Evolutionary conservation across 2,113 vertebrate genomes (phyloP).

Genomic region (Meleagris gallopavo): DNA sequence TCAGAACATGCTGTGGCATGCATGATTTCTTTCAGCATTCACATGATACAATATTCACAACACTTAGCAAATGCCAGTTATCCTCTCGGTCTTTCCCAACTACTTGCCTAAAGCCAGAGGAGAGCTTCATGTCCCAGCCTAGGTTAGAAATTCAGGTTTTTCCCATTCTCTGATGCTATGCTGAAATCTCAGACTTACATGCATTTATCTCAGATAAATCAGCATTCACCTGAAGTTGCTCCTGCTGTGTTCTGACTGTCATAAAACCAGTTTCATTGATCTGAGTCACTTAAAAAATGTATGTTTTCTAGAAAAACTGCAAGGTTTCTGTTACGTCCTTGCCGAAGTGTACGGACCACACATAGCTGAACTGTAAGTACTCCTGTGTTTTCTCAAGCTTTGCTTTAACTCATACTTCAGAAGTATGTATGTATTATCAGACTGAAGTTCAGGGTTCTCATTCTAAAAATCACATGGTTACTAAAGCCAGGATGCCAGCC

Average conservation of each 20-base stretch:
- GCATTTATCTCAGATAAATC: neutral
- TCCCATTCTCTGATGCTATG: neutral
- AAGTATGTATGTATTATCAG: neutral
- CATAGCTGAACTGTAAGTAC: conserved; percentile 81
- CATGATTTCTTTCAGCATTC: neutral
- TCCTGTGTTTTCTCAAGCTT: neutral
- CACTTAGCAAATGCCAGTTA: neutral
- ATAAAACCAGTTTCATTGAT: neutral
- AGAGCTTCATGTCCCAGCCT: neutral
- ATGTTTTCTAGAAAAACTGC: conserved; percentile 74
- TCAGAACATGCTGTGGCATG: neutral
- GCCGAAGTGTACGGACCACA: conserved; percentile 66
- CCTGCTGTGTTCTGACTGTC: neutral
- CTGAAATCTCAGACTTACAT: neutral
- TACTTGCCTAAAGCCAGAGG: neutral
- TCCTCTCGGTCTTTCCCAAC: neutral
- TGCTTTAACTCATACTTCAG: neutral
- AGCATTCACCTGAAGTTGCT: neutral
- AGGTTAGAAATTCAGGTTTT: neutral
- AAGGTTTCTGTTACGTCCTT: conserved; percentile 69
- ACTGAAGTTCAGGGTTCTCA: neutral
- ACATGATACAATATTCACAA: neutral
- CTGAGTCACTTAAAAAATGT: neutral
- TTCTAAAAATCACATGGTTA: neutral
- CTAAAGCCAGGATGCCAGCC: neutral